Percentiles rank a stretch among this genome's conserved stretches.
Evolutionary conservation across 2,888 invertebrate genomes (phyloP).

Genomic region (Napeogenes inachia): DNA sequence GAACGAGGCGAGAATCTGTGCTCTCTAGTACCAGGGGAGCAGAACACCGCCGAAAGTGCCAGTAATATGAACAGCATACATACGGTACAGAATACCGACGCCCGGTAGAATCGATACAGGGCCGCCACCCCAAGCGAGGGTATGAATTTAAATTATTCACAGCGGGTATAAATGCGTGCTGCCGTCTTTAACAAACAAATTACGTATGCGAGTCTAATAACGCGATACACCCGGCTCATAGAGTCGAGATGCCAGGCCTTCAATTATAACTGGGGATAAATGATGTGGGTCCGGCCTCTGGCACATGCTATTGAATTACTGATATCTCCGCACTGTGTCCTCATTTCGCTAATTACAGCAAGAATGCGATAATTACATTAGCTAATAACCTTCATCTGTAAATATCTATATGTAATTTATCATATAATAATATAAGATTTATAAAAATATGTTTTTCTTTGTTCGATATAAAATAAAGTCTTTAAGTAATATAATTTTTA

Average conservation of each 20-base stretch:
- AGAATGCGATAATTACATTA: conserved; percentile 20
- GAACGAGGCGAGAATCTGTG: conserved; percentile 62
- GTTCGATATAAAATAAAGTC: no score
- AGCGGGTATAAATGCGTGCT: conserved; percentile 73
- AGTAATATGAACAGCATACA: conserved; percentile 44
- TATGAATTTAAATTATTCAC: conserved; percentile 78
- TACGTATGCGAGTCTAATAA: conserved; percentile 75
- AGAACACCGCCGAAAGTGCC: conserved; percentile 54
- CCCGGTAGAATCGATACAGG: conserved; percentile 59
- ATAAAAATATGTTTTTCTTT: no score
- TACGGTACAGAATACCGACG: conserved; percentile 44
- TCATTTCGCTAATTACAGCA: conserved; percentile 30
- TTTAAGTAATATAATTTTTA: no score
- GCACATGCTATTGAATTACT: conserved; percentile 17
- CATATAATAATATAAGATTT: no score
- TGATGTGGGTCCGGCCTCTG: conserved; percentile 41
- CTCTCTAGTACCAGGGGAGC: conserved; percentile 58
- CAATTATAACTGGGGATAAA: conserved; percentile 73
- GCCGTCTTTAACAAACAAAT: conserved; percentile 77
- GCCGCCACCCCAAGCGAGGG: conserved; percentile 58
- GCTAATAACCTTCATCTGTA: conserved; percentile 1
- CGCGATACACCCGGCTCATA: conserved; percentile 68
- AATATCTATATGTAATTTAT: no score
- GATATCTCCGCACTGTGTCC: conserved; percentile 43
- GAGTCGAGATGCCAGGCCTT: conserved; percentile 58